Base-by-base conservation (phyloP, 2,888 invertebrate species). In the Spisula solida region DNA sequence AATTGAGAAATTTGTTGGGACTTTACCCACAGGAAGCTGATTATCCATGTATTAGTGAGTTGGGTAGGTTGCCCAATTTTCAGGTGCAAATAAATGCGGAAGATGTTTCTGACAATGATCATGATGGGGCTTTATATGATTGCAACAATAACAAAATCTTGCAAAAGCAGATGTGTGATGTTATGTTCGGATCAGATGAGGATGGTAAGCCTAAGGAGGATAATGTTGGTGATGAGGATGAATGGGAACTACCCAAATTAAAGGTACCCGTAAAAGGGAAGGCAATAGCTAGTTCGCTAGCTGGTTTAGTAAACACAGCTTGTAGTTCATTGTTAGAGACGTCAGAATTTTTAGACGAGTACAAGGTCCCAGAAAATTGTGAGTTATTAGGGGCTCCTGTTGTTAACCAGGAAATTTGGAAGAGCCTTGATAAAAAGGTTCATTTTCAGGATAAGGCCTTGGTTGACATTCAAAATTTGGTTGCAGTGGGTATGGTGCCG, bases 371-470 rank as follows among this genome's bases (percentile, higher is more conserved):
- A 6, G 84, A 60, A 29, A 88, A 88, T 51, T 80, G 60, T 48
- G 81, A 84, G 31, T 55, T 25, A 31, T 29, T 55, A 14, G 12
- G 81, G 16, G 66, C 81, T 25, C 88, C 88, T 48, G 4, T 81
- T 0, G 81, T 88, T 6, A 88, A 85, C 56, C 4, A 31, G 1
- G 88, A 88, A 75, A 55, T 88, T 14, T 88, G 85, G 88, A 85
- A 88, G 70, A 47, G 81, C 0, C 41, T 81, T 29, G 85, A 81
- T 29, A 88, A 41, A 18, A 88, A 31, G 55, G 80, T 8, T 8
- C 41, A 41, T 41, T 41, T 41, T 8, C 41, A 41, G 41, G 41
- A 41, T 41, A 41, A 41, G 8, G 2, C 41, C 2, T 41, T 41
- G 8, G 8, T 2, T 41, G 41, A 41, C 8, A 41, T 41, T 41